A percentile compares a stretch with the other conserved stretches of the same genome.
phyloP scores from a whole-genome alignment of 2,888 invertebrate species.

The Leucophora obtusa region DNA sequence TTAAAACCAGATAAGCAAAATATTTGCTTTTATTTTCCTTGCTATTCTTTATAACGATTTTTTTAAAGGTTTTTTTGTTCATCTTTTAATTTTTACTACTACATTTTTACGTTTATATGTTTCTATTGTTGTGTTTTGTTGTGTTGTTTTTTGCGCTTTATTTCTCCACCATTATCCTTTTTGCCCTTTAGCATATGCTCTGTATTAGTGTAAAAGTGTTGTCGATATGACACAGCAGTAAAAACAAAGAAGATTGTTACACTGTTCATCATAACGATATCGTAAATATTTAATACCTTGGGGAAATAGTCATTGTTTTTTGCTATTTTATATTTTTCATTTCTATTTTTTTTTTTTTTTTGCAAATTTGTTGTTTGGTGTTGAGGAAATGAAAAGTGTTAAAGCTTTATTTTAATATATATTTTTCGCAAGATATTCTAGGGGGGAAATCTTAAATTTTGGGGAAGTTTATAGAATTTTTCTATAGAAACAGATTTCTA shows the following conservation, averaged over 20 bases:
- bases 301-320: slow-evolving; percentile 59
- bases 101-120: neutral
- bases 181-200: slow-evolving; percentile 61
- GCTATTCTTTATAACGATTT: neutral
- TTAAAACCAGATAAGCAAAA: slow-evolving; percentile 38
- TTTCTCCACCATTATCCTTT: slow-evolving; percentile 51
- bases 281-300: slow-evolving; percentile 62
- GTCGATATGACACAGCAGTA: slow-evolving; percentile 31
- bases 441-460: neutral
- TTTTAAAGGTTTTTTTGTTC: slow-evolving; percentile 18
- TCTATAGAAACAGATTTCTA: neutral
- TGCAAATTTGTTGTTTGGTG: neutral
- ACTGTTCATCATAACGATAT: slow-evolving; percentile 56
- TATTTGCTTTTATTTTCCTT: neutral
- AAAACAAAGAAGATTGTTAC: slow-evolving; percentile 41
- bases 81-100: slow-evolving; percentile 38
- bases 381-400: neutral
- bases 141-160: slow-evolving; percentile 41
- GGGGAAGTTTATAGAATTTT: neutral
- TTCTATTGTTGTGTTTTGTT: slow-evolving; percentile 30
- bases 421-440: neutral
- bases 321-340: slow-evolving; percentile 28
- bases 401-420: neutral
- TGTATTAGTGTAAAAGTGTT: slow-evolving; percentile 38
- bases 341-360: neutral